Conservation (phyloP, 2,113 vertebrate species). For the Stictonetta naevosa region DNA sequence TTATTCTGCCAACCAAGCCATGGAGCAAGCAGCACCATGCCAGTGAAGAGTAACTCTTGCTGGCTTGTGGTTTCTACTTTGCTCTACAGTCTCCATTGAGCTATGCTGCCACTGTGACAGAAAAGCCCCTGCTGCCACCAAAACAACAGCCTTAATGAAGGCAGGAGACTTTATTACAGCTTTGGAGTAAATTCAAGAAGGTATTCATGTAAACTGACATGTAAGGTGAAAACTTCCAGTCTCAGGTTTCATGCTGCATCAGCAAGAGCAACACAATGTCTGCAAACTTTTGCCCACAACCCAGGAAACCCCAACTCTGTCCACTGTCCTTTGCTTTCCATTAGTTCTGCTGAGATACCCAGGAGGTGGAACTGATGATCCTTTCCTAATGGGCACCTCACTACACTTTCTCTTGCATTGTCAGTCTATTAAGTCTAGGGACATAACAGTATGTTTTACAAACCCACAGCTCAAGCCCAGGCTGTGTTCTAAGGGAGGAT, state of each 20-base stretch:
- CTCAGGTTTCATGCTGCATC: background rate
- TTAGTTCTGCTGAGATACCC: background rate
- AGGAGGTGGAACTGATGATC: background rate
- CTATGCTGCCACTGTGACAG: too few relatives aligned
- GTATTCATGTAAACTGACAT: background rate
- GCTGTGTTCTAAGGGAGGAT: background rate
- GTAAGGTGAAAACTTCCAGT: background rate
- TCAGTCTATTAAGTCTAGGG: background rate
- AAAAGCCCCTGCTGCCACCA: background rate
- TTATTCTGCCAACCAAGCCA: background rate
- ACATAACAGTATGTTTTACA: background rate
- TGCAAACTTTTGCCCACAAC: accelerated
- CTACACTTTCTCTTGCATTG: background rate
- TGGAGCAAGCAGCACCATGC: accelerated
- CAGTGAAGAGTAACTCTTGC: accelerated
- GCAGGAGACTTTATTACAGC: accelerated
- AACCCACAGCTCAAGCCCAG: accelerated
- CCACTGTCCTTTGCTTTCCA: background rate
- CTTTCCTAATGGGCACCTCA: background rate
- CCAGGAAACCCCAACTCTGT: background rate
- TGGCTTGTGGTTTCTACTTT: background rate
- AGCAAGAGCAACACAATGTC: background rate
- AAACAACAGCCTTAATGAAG: background rate
- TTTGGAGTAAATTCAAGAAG: background rate
- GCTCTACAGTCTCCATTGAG: accelerated